Percentiles rank a stretch among this genome's conserved stretches.
Conservation (phyloP, 1,140 invertebrate genomes). For the Drosophila funebris region DNA sequence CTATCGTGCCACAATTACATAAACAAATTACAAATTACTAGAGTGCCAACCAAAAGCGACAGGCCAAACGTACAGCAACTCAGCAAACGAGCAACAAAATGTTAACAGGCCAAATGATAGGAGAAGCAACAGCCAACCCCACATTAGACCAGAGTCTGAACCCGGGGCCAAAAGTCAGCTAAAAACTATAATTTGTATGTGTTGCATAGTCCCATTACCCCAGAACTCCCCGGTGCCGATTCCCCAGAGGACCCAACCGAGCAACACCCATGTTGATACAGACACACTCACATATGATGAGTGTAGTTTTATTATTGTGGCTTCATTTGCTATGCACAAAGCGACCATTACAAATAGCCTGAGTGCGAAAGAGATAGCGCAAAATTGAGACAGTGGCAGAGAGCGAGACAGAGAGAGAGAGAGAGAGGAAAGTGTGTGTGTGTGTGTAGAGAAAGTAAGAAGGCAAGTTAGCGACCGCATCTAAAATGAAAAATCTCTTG, state of each 20-base stretch:
- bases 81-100: conserved; percentile 45
- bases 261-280: conserved; percentile 3
- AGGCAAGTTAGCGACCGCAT: conserved; percentile 61
- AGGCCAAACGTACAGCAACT: conserved; percentile 34
- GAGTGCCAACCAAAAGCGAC: conserved; percentile 10
- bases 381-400: not conserved
- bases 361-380: not conserved
- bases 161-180: conserved; percentile 43
- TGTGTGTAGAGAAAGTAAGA: not conserved
- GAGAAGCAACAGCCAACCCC: conserved; percentile 33
- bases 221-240: not conserved
- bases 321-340: conserved; percentile 77
- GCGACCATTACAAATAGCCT: conserved; percentile 17
- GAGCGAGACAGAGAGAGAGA: not conserved
- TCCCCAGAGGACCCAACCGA: conserved; percentile 1
- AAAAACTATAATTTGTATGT: conserved; percentile 77
- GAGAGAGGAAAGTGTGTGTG: too few relatives aligned
- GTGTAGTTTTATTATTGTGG: conserved; percentile 75
- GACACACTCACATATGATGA: conserved; percentile 25
- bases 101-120: conserved; percentile 64
- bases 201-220: conserved; percentile 25
- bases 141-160: not conserved
- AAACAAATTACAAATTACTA: conserved; percentile 72
- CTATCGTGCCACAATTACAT: conserved; percentile 40
- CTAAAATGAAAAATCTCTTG: conserved; percentile 79